Evolutionary conservation across 2,797 vertebrate genomes (phyloP).

Genomic region (Champsocephalus gunnari): DNA sequence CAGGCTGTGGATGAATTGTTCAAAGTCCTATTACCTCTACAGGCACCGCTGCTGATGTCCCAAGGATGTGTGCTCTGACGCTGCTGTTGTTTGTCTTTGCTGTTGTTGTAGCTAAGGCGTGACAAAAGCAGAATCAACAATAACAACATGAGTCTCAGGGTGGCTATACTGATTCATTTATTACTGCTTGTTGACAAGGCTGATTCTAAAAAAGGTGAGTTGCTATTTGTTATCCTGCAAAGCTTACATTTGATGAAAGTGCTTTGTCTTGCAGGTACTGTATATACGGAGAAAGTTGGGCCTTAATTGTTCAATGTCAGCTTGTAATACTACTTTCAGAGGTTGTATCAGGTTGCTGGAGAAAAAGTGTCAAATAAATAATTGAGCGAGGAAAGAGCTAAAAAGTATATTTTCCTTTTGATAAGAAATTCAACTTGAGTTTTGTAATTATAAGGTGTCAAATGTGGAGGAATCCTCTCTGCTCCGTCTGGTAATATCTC

Average conservation of each 20-base stretch:
- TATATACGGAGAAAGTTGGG: constrained; percentile 31
- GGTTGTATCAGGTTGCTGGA: constrained; percentile 17
- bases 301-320: constrained; percentile 59
- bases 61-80: constrained; percentile 67
- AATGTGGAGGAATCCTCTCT: constrained; percentile 97
- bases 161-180: constrained; percentile 78
- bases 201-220: constrained; percentile 90
- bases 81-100: constrained; percentile 53
- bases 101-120: constrained; percentile 59
- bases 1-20: constrained; percentile 91
- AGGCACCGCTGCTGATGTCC: constrained; percentile 77
- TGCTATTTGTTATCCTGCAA: constrained; percentile 65
- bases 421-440: constrained; percentile 28
- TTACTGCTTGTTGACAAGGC: constrained; percentile 81
- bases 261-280: constrained; percentile 52
- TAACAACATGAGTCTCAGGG: constrained; percentile 74
- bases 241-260: constrained; percentile 48
- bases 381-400: constrained; percentile 10
- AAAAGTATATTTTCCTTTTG: neutral
- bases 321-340: constrained; percentile 45
- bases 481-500: constrained; percentile 92
- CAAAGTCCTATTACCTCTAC: constrained; percentile 86
- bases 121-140: constrained; percentile 74
- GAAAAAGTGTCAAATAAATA: constrained; percentile 28
- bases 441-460: constrained; percentile 87